Evolutionary conservation across 2,113 vertebrate genomes (phyloP), one percentile per base, ranked within the genome.

Genomic region (Lampris megalopsis): DNA sequence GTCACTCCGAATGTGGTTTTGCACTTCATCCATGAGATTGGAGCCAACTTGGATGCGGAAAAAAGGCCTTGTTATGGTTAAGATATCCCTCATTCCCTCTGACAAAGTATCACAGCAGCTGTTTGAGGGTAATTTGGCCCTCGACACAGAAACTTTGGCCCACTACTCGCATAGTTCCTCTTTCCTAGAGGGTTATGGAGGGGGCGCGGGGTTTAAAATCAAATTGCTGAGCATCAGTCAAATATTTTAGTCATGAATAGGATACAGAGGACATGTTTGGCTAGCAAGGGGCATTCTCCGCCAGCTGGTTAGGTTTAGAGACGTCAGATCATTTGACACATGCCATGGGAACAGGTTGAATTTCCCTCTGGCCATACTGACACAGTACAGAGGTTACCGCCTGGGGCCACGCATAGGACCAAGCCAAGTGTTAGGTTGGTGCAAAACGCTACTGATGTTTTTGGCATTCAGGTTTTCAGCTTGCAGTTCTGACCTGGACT

Each of bases 31-130:
- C 78, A 57, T 66, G 69, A 54, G 68, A 82, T 35, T 54, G 63
- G 24, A 75, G 80, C 76, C 77, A 71, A 73, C 57, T 71, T 76
- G 75, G 90, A 79, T 50, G 43, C 77, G 41, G 24, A 56, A 80
- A 24, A 75, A 56, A 38, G 47, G 63, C 63, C 87, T 81, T 82
- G 82, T 85, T 87, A 75, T 78, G 75, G 73, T 88, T 80, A 80
- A 84, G 63, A 62, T 73, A 88, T 82, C 77, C 71, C 69, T 36
- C 66, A 41, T 71, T 70, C 70, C 60, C 42, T 37, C 49, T 38
- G 68, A 81, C 57, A 70, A 68, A 83, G 85, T 77, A 72, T 86
- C 76, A 75, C 81, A 82, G 82, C 86, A 91, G 88, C 82, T 87
- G 81, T 63, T 79, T 68, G 81, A 9, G 63, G 68, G 72, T 70